Base-by-base conservation (phyloP, 1,140 invertebrate species). In the Magallana angulata region DNA sequence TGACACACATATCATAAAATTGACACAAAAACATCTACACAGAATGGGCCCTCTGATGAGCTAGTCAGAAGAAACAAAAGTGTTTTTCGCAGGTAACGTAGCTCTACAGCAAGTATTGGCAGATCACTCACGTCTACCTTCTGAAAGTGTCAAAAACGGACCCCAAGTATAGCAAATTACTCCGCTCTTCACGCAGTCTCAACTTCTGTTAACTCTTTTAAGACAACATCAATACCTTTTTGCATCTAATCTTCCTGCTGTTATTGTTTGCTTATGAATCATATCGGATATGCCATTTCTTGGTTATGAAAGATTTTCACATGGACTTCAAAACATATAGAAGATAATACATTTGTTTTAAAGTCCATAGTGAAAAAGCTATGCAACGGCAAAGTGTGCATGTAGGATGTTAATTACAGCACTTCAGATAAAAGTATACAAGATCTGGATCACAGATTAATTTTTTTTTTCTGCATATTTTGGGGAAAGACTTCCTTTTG, bases 1-100 rank as follows among this genome's bases (percentile, higher is more conserved):
- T 76, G 68, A 76, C 68, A 76, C 68, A 76, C 68, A 76, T 71
- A 76, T 76, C 68, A 76, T 30, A 76, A 76, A 76, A 76, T 76
- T 48, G 68, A 76, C 68, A 76, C 68, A 76, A 76, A 76, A 76
- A 76, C 68, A 76, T 24, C 68, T 30, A 76, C 12, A 36, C 36
- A 30, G 68, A 76, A 76, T 12, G 24, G 68, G 24, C 24, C 36
- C 11, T 76, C 68, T 76, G 68, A 76, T 48, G 24, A 76, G 24
- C 36, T 76, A 76, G 68, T 18, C 68, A 76, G 30, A 76, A 76
- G 68, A 76, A 76, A 76, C 68, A 76, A 76, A 76, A 76, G 36
- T 76, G 68, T 76, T 76, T 18, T 30, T 76, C 18, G 24, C 68
- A 76, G 68, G 68, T 76, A 76, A 76, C 68, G 24, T 7, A 76